Evolutionary conservation across 2,113 vertebrate species (phyloP).

Genomic region (Mormyrus lacerda): DNA sequence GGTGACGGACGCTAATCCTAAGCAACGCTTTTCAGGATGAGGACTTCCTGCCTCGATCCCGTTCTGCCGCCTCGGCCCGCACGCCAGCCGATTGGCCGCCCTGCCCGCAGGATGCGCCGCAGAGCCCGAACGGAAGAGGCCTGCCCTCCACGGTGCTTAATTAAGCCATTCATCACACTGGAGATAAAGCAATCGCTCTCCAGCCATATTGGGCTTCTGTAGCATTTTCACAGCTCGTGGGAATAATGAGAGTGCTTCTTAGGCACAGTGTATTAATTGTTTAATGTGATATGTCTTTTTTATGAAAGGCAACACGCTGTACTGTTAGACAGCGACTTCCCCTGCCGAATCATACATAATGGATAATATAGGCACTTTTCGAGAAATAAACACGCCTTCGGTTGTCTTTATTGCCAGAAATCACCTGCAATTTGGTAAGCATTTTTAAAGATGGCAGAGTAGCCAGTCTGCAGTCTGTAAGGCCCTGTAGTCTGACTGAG

Average conservation of each 20-base stretch:
- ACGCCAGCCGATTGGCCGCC: background rate
- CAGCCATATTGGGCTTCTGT: background rate
- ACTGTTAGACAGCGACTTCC: background rate
- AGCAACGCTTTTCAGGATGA: background rate
- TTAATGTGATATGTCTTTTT: background rate
- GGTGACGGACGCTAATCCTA: background rate
- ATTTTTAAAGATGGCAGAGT: background rate
- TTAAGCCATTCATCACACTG: conserved; percentile 2
- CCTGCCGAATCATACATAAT: background rate
- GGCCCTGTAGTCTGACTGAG: background rate
- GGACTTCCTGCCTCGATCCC: background rate
- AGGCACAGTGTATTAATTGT: conserved; percentile 1
- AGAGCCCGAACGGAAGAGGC: background rate
- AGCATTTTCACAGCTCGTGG: background rate
- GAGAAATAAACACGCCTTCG: background rate
- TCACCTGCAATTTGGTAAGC: background rate
- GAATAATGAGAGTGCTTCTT: conserved; percentile 2
- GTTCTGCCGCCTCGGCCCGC: background rate
- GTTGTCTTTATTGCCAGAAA: background rate
- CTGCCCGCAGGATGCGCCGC: background rate
- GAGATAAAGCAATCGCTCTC: background rate
- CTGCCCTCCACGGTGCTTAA: background rate
- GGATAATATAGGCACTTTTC: background rate
- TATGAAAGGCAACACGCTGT: background rate
- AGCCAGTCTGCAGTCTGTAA: background rate